Base-by-base conservation (phyloP, 1,140 invertebrate species). In the Aphaenogaster rudis region DNA sequence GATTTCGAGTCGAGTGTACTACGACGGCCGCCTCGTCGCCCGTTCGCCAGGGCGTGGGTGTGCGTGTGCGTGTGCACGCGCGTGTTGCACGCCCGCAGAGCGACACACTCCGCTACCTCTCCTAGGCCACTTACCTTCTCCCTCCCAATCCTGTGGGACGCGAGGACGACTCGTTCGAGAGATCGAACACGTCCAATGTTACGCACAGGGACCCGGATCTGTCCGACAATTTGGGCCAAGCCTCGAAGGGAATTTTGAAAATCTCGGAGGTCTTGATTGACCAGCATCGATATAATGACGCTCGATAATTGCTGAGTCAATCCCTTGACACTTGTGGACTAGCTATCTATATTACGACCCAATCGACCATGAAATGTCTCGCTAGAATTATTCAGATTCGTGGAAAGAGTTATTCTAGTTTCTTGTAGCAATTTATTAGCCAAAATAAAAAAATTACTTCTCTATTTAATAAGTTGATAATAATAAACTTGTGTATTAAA, bases 21-120 rank as follows among this genome's bases (percentile, higher is more conserved):
- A 57, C 69, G 71, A 63, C 52, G 61, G 54, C 79, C 72, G 82
- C 63, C 63, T 67, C 21, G 66, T 69, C 4, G n/a, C n/a, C 11
- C 71, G 71, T 67, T 85, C 71, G 74, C 74, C 54, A 45, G 50
- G 15, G 66, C 78, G 57, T 52, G 64, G 54, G 64, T 21, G 85
- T 72, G 28, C 15, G 57, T 33, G 39, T 42, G n/a, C 61, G 64
- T 81, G 39, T 33, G 71, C 21, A 64, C 42, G 42, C 6, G 57
- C 48, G 36, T 42, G 64, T 57, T 71, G 78, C 66, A 71, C 45
- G 21, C 48, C 39, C 11, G 79, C 42, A 36, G 48, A 69, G 36
- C 79, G 79, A 81, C 50, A 81, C 79, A 81, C 79, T 71, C 66
- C 66, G 79, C 79, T 81, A 81, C 79, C 50, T 81, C 79, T 81